These are phyloP conservation scores for Herpetotheres cachinnans DNA, from an alignment of 2,113 vertebrate genomes.

Conservation along the genomic window DNA sequence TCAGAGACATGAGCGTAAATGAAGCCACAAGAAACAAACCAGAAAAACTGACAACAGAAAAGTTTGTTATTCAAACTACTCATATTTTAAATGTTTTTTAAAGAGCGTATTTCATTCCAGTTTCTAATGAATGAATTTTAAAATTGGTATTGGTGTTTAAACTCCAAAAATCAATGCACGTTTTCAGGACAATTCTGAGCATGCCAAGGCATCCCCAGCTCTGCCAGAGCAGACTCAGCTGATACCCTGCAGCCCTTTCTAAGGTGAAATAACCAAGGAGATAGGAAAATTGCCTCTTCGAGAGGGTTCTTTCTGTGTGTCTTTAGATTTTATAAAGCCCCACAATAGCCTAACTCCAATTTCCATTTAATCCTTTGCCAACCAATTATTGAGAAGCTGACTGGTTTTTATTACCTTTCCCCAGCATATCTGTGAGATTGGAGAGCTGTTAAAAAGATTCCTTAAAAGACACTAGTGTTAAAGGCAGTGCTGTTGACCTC, in stretches of 20 bases:
- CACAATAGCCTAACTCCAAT: background rate
- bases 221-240: background rate
- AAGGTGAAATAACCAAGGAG: background rate
- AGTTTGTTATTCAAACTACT: background rate
- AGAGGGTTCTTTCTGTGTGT: background rate
- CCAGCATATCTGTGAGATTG: background rate
- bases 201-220: background rate
- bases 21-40: background rate
- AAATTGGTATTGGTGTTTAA: background rate
- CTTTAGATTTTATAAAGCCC: background rate
- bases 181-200: background rate
- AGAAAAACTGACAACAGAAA: background rate
- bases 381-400: background rate
- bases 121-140: background rate
- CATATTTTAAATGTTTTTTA: background rate
- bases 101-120: background rate
- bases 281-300: background rate
- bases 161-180: background rate
- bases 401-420: background rate
- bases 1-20: background rate
- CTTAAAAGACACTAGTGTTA: background rate
- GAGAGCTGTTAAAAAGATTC: background rate
- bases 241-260: background rate
- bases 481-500: background rate
- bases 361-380: background rate